phyloP scores from a whole-genome alignment of 2,888 invertebrate genomes.

The Meteorus cinctellus region DNA sequence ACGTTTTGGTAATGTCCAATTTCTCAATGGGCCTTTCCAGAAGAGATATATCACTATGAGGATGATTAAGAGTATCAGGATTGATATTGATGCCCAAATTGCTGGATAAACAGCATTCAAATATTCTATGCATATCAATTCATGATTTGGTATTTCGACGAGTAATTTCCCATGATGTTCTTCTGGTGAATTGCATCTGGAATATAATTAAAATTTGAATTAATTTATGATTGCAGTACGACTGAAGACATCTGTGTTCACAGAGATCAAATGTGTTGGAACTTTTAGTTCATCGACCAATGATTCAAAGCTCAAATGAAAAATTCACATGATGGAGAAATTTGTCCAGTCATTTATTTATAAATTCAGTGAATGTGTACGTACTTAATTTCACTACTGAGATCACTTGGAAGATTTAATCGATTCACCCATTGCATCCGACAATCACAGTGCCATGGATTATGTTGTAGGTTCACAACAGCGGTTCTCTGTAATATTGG shows the following conservation, averaged over 20 bases:
- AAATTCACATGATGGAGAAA: not conserved
- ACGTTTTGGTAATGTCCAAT: constrained; percentile 63
- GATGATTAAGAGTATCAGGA: constrained; percentile 56
- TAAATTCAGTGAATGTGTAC: constrained; percentile 36
- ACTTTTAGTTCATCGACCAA: too few relatives aligned
- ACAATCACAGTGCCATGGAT: constrained; percentile 81
- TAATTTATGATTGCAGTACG: not conserved
- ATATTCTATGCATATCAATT: constrained; percentile 72
- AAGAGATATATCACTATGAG: constrained; percentile 57
- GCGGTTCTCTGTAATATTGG: constrained; percentile 74
- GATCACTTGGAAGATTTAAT: constrained; percentile 72
- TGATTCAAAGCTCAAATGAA: too few relatives aligned
- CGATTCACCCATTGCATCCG: constrained; percentile 75
- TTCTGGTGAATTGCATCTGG: constrained; percentile 75
- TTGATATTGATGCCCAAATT: constrained; percentile 60
- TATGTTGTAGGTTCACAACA: constrained; percentile 77
- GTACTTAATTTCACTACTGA: constrained; percentile 75
- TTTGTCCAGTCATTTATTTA: not conserved
- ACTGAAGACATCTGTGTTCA: not conserved
- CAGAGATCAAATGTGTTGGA: not conserved
- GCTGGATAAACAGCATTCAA: constrained; percentile 54
- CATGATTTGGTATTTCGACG: constrained; percentile 72
- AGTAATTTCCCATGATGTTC: constrained; percentile 73
- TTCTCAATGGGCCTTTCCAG: constrained; percentile 58
- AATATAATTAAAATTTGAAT: constrained; percentile 40